Percentiles rank a stretch among this genome's conserved stretches.
These are phyloP conservation scores for Acrossocheilus wenchowensis DNA, from an alignment of 2,797 vertebrate genomes.

Conservation along the genomic window DNA sequence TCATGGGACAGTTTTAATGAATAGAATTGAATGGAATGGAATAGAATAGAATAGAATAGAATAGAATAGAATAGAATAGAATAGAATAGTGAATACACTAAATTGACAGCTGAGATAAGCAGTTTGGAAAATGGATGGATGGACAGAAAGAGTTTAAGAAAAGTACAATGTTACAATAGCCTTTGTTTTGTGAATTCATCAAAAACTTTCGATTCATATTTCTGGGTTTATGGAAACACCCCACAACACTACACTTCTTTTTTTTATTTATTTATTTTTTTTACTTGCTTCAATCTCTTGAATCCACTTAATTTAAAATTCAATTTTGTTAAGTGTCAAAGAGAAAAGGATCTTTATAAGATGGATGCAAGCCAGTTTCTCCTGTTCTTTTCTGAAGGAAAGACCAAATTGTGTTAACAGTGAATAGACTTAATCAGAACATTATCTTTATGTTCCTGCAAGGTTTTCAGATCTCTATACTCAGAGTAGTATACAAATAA, in stretches of 20 bases:
- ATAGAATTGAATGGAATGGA: not conserved
- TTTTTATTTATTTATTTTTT: not conserved
- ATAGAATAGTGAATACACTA: not conserved
- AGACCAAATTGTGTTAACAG: constrained; percentile 62
- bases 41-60: not conserved
- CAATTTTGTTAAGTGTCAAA: constrained; percentile 66
- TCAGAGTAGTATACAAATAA: not conserved
- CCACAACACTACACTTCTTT: not conserved
- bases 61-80: too few species aligned
- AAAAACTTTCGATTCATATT: not conserved
- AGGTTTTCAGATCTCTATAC: not conserved
- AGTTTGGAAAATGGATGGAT: not conserved
- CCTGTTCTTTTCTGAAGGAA: constrained; percentile 56
- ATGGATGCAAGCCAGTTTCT: constrained; percentile 69
- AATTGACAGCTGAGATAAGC: not conserved
- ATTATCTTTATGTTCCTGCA: not conserved
- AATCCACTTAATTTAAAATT: constrained; percentile 52
- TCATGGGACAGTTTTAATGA: not conserved
- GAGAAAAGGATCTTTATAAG: constrained; percentile 51
- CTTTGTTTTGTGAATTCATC: not conserved
- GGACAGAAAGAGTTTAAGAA: not conserved
- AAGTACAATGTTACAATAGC: not conserved
- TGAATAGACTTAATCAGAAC: constrained; percentile 35
- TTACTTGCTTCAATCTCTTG: constrained; percentile 31
- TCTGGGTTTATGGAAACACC: not conserved